Conservation (phyloP, 2,113 vertebrate species). For the Tragelaphus imberbis region DNA sequence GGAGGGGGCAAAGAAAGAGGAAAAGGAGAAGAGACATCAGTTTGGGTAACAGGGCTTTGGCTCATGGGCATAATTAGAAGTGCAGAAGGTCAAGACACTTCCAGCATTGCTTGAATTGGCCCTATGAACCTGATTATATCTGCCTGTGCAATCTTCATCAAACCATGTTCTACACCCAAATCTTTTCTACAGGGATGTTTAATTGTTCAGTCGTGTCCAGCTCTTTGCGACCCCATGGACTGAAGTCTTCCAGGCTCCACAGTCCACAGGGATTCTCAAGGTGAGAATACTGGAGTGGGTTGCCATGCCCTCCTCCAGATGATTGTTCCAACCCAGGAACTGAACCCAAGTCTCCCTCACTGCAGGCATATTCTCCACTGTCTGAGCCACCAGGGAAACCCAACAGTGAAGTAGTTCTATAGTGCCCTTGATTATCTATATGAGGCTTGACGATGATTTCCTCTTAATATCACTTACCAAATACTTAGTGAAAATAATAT, state of each 20-base stretch:
- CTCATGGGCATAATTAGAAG: background rate
- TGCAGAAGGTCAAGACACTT: background rate
- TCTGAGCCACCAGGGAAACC: background rate
- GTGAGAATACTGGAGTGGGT: background rate
- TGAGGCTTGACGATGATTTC: background rate
- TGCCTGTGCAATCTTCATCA: background rate
- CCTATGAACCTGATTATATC: background rate
- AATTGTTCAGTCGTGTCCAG: background rate
- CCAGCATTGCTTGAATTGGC: background rate
- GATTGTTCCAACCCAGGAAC: background rate
- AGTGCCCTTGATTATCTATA: background rate
- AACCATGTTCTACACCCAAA: background rate
- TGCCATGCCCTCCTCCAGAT: background rate
- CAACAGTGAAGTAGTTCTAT: background rate
- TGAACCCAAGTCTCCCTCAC: background rate
- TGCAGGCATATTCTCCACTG: background rate
- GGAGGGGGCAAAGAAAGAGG: rapidly evolving
- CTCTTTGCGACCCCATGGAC: background rate
- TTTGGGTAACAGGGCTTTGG: background rate
- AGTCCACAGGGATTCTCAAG: background rate
- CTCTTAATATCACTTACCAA: conserved; percentile 28
- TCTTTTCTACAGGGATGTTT: background rate
- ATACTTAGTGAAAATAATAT: conserved; percentile 52
- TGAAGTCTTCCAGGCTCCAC: background rate
- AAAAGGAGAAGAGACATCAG: background rate